Evolutionary conservation across 2,888 invertebrate species (phyloP).

Genomic region (Drosophila fulvimacula): DNA sequence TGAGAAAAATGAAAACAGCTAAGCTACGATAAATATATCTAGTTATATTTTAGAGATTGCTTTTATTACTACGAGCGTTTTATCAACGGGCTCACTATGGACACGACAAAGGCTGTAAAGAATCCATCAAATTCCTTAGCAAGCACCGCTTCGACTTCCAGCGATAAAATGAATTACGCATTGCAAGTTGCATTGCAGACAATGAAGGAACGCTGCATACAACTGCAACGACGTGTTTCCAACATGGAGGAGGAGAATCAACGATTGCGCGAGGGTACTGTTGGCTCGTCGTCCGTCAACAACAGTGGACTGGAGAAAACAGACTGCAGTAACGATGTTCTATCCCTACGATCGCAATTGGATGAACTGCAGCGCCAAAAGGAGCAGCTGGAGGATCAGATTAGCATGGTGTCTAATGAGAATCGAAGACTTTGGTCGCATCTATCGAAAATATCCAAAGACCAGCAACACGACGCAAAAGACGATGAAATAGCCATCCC

Average conservation of each 20-base stretch:
- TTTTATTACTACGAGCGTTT: not conserved
- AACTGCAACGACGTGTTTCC: constrained; percentile 89
- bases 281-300: not conserved
- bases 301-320: not conserved
- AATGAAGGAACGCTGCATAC: constrained; percentile 92
- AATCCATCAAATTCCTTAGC: constrained; percentile 11
- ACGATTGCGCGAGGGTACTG: constrained; percentile 85
- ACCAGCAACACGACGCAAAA: constrained; percentile 81
- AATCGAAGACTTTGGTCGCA: constrained; percentile 92
- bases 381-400: constrained; percentile 90
- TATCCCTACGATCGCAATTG: constrained; percentile 87
- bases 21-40: constrained; percentile 21
- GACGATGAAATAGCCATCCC: constrained; percentile 28
- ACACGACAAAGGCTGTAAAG: constrained; percentile 29
- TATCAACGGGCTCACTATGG: constrained; percentile 37
- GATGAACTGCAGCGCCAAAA: constrained; percentile 91
- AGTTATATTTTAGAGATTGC: constrained; percentile 14
- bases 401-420: constrained; percentile 92
- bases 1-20: constrained; percentile 43
- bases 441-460: constrained; percentile 88
- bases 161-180: constrained; percentile 65
- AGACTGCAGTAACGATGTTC: constrained; percentile 66
- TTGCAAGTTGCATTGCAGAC: constrained; percentile 91
- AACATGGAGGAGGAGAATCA: constrained; percentile 91
- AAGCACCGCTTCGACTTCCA: constrained; percentile 20